Evolutionary conservation across 2,797 vertebrate species (phyloP).

Genomic region (Picus viridis): DNA sequence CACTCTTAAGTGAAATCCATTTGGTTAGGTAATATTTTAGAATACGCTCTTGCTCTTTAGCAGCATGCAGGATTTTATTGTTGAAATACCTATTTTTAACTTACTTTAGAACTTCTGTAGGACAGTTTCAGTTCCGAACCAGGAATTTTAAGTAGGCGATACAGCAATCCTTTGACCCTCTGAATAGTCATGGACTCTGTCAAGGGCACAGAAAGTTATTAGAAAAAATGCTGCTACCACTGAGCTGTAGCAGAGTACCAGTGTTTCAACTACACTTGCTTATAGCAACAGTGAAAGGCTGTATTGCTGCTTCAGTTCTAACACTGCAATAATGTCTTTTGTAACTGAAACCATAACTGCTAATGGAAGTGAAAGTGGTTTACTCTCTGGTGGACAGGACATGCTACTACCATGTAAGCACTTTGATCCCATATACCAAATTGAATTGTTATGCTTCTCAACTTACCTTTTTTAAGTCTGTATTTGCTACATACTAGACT

Average conservation of each 20-base stretch:
- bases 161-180: conserved; percentile 92
- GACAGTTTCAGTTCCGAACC: conserved; percentile 84
- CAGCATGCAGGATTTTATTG: not conserved
- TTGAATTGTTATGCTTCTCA: not conserved
- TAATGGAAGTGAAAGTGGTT: not conserved
- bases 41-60: not conserved
- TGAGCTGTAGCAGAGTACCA: not conserved
- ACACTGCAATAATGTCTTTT: conserved; percentile 22
- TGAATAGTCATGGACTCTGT: conserved; percentile 92
- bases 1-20: not conserved
- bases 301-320: conserved; percentile 46
- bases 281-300: conserved; percentile 11
- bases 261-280: not conserved
- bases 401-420: fast-evolving
- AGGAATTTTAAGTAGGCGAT: conserved; percentile 87
- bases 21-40: not conserved
- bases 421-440: conserved; percentile 18
- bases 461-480: not conserved
- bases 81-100: conserved; percentile 7
- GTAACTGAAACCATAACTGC: not conserved
- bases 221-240: conserved; percentile 18
- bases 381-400: not conserved
- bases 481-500: conserved; percentile 13
- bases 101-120: conserved; percentile 90
- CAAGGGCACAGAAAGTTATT: not conserved